Percentiles rank a stretch among this genome's conserved stretches.
phyloP scores from a whole-genome alignment of 1,140 invertebrate species.

The Leptestheria dahalacensis region DNA sequence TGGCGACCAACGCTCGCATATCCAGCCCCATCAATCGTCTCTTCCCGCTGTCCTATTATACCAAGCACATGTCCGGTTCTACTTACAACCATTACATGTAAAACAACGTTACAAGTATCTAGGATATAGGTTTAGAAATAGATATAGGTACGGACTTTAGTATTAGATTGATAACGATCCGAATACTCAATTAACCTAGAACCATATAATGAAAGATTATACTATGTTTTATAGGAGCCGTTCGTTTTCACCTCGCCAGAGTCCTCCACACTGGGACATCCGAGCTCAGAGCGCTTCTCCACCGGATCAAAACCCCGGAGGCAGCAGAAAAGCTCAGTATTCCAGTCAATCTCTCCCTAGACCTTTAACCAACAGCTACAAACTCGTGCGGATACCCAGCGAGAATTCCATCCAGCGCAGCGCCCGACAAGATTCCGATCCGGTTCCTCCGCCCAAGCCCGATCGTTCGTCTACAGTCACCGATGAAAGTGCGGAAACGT shows the following conservation, averaged over 20 bases:
- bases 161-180: too few relatives aligned
- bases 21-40: slow-evolving; percentile 54
- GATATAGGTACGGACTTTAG: too few relatives aligned
- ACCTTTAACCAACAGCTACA: slow-evolving; percentile 25
- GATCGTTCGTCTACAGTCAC: too few relatives aligned
- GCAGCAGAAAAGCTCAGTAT: slow-evolving; percentile 27
- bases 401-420: slow-evolving; percentile 28
- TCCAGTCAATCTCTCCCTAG: slow-evolving; percentile 40
- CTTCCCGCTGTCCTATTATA: slow-evolving; percentile 47
- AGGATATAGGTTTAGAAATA: too few relatives aligned
- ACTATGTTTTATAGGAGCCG: background rate
- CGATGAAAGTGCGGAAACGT: too few relatives aligned
- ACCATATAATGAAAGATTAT: background rate
- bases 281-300: background rate
- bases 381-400: slow-evolving; percentile 35
- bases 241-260: background rate
- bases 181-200: too few relatives aligned
- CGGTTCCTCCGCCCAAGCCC: background rate
- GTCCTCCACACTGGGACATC: background rate
- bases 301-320: background rate
- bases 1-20: slow-evolving; percentile 71
- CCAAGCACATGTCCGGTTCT: slow-evolving; percentile 27
- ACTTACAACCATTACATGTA: background rate
- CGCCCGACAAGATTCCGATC: background rate
- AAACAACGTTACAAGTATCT: too few relatives aligned